phyloP scores from a whole-genome alignment of 2,888 invertebrate genomes.

The Drosophila neotestacea region DNA sequence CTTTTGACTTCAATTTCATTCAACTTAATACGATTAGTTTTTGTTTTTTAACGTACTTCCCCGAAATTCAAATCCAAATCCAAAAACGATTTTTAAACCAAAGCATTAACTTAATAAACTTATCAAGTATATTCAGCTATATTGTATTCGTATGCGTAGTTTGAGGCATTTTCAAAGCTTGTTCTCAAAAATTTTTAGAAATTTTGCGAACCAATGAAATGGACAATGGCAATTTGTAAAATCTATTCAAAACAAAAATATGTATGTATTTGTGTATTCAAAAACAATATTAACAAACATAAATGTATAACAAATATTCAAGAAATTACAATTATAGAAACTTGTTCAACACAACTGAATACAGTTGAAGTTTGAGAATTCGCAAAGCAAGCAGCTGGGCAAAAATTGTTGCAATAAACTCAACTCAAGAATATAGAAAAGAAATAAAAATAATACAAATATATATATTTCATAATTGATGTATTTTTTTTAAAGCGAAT shows the following conservation, averaged over 20 bases:
- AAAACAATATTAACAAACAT: conserved; percentile 31
- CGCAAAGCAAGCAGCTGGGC: conserved; percentile 58
- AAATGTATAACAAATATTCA: conserved; percentile 31
- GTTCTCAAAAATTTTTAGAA: conserved; percentile 80
- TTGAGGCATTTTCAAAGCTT: conserved; percentile 83
- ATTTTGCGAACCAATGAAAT: conserved; percentile 75
- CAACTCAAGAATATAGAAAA: conserved; percentile 63
- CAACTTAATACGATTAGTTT: not conserved
- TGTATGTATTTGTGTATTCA: conserved; percentile 70
- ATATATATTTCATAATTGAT: conserved; percentile 71
- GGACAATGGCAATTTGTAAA: conserved; percentile 55
- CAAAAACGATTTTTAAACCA: conserved; percentile 27
- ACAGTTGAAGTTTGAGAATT: conserved; percentile 38
- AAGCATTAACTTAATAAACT: conserved; percentile 52
- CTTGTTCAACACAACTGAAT: conserved; percentile 42
- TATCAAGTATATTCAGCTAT: conserved; percentile 68
- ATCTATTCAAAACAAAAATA: conserved; percentile 52
- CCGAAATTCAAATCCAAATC: conserved; percentile 25
- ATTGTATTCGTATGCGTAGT: conserved; percentile 79
- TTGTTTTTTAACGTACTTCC: conserved; percentile 20
- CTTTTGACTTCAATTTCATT: conserved; percentile 6
- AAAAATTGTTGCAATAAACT: conserved; percentile 71
- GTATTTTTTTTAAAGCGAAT: conserved; percentile 65
- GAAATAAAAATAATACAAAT: conserved; percentile 45
- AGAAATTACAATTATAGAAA: conserved; percentile 33